Percentiles rank a stretch among this genome's conserved stretches.
phyloP scores from a whole-genome alignment of 2,797 vertebrate species.

The Cetoscarus ocellatus region DNA sequence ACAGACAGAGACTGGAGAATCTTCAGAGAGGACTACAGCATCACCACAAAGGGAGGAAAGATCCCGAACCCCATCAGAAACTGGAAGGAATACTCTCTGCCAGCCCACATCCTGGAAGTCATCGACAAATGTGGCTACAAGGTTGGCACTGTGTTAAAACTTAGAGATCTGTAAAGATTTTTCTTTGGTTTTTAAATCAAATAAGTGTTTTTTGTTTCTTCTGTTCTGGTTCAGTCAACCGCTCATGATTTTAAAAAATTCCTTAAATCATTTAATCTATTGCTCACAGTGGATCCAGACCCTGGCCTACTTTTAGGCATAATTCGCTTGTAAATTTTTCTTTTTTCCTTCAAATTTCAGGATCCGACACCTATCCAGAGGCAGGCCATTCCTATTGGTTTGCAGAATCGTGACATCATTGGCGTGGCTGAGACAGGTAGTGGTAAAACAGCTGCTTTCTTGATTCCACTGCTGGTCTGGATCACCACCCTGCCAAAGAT shows the following conservation, averaged over 20 bases:
- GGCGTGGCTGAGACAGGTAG: slow-evolving; percentile 98
- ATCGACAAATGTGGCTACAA: slow-evolving; percentile 99
- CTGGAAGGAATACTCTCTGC: slow-evolving; percentile 96
- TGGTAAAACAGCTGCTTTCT: slow-evolving; percentile 97
- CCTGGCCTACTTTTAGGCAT: background rate
- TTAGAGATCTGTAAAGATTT: background rate
- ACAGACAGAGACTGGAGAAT: slow-evolving; percentile 98
- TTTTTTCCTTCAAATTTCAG: slow-evolving; percentile 70
- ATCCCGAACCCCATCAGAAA: slow-evolving; percentile 98
- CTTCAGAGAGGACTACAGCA: slow-evolving; percentile 98
- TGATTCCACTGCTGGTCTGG: slow-evolving; percentile 97
- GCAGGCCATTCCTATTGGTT: slow-evolving; percentile 97
- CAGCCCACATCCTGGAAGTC: slow-evolving; percentile 96
- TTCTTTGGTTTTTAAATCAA: background rate
- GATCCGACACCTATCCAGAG: slow-evolving; percentile 98
- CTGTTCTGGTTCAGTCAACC: background rate
- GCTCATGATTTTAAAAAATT: background rate
- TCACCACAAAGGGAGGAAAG: slow-evolving; percentile 98
- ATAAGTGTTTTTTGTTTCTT: background rate
- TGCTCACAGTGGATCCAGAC: too few species aligned
- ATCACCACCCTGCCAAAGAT: slow-evolving; percentile 98
- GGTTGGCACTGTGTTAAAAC: slow-evolving; percentile 73
- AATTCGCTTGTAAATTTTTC: background rate
- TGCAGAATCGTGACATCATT: slow-evolving; percentile 99
- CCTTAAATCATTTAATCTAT: too few species aligned